phyloP scores from a whole-genome alignment of 2,797 vertebrate species.

The Bovichtus variegatus region DNA sequence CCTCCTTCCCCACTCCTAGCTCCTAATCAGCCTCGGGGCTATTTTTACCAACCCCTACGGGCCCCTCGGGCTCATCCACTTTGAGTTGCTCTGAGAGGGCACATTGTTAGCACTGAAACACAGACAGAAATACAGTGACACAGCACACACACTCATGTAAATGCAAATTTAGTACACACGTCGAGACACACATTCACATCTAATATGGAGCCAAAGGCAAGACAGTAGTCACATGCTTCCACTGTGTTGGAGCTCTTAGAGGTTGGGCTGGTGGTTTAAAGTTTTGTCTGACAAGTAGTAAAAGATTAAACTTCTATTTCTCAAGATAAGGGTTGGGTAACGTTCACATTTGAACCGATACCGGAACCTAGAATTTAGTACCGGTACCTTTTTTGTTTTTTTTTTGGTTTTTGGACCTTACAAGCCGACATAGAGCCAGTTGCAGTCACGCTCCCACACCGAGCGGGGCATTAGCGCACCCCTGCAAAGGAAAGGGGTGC shows the following conservation, averaged over 20 bases:
- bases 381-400: too few relatives aligned
- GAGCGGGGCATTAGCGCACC: too few relatives aligned
- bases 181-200: constrained; percentile 39
- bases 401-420: too few relatives aligned
- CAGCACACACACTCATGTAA: constrained; percentile 48
- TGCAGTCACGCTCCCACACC: too few relatives aligned
- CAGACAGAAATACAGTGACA: constrained; percentile 54
- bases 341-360: too few relatives aligned
- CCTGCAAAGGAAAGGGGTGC: too few relatives aligned
- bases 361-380: too few relatives aligned
- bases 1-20: constrained; percentile 73
- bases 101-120: constrained; percentile 68
- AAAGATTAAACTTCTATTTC: constrained; percentile 49
- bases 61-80: constrained; percentile 81
- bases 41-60: constrained; percentile 84
- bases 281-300: constrained; percentile 35
- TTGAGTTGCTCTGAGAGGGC: constrained; percentile 76
- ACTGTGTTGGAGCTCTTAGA: constrained; percentile 22
- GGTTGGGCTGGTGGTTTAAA: constrained; percentile 38
- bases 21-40: constrained; percentile 86
- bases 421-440: too few relatives aligned
- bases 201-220: constrained; percentile 60
- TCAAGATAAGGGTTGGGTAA: constrained; percentile 8
- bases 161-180: constrained; percentile 56
- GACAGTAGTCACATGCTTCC: constrained; percentile 40